Evolutionary conservation across 2,888 invertebrate species (phyloP).

Genomic region (Phasia obesa): DNA sequence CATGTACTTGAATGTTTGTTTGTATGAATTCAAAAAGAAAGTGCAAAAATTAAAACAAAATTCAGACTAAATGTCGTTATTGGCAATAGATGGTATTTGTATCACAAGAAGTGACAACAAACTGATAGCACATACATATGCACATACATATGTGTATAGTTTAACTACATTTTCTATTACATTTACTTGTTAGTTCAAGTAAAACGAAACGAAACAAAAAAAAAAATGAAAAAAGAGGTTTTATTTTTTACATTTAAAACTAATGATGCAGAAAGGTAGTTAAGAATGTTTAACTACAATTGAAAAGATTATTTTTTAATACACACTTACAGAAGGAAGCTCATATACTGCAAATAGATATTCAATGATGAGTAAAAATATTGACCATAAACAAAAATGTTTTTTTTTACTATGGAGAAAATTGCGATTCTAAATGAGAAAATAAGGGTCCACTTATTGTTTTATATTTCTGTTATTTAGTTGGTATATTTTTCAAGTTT

Average conservation of each 20-base stretch:
- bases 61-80: slow-evolving; percentile 39
- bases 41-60: slow-evolving; percentile 39
- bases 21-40: slow-evolving; percentile 5
- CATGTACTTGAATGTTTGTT: slow-evolving; percentile 7
- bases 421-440: too few species aligned
- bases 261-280: slow-evolving; percentile 64
- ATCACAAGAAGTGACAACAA: slow-evolving; percentile 23
- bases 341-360: neutral
- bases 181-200: neutral
- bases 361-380: too few species aligned
- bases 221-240: neutral
- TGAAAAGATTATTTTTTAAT: slow-evolving; percentile 52
- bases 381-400: too few species aligned
- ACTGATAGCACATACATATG: neutral
- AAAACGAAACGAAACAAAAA: slow-evolving; percentile 4
- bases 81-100: slow-evolving; percentile 41
- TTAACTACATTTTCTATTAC: slow-evolving; percentile 38
- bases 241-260: slow-evolving; percentile 49
- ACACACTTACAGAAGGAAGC: neutral
- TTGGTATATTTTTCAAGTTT: too few species aligned
- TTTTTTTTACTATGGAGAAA: too few species aligned
- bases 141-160: slow-evolving; percentile 10
- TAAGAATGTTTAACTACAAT: slow-evolving; percentile 55
- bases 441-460: too few species aligned
- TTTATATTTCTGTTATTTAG: too few species aligned